Conservation (phyloP, 1,140 invertebrate species). For the Globodera ellingtonae region DNA sequence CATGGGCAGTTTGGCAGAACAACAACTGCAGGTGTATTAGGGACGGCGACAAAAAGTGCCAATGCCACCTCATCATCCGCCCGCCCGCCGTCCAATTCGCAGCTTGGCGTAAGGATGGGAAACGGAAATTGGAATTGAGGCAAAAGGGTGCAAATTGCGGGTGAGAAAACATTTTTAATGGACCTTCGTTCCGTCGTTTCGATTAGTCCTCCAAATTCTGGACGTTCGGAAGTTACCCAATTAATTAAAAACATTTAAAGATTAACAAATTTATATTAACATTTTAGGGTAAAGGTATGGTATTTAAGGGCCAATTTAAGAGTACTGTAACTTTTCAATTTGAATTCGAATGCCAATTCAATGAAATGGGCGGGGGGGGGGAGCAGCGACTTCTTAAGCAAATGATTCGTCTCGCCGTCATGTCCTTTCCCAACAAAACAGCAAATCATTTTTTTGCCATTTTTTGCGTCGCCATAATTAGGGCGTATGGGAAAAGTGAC, state of each 20-base stretch:
- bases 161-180: no score
- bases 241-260: no score
- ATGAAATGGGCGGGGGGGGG: no score
- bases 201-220: no score
- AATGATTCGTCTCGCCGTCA: not conserved
- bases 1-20: not conserved
- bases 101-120: not conserved
- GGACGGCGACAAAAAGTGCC: not conserved
- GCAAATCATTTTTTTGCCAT: not conserved
- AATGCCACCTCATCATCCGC: not conserved
- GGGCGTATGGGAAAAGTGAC: not conserved
- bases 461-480: not conserved
- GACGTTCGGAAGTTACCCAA: no score
- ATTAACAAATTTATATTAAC: no score
- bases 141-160: not conserved
- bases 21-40: not conserved
- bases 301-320: no score
- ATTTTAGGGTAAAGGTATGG: no score
- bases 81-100: not conserved
- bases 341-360: no score
- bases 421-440: not conserved
- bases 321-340: no score
- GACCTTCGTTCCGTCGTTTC: no score
- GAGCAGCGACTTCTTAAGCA: not conserved
- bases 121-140: not conserved